Evolutionary conservation across 2,113 vertebrate species (phyloP).

Genomic region (Ptilonorhynchus violaceus): DNA sequence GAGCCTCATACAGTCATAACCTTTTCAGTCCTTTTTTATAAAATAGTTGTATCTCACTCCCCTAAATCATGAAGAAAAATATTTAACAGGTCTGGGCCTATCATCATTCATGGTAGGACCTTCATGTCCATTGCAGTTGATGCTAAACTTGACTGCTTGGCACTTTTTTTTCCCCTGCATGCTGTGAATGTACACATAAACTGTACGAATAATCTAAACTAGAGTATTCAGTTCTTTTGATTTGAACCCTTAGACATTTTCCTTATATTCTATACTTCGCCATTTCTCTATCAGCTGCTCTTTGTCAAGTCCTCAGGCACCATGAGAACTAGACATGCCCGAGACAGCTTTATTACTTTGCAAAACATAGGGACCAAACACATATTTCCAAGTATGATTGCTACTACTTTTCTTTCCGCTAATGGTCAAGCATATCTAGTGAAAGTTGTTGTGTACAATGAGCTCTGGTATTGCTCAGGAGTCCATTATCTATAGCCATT

Average conservation of each 20-base stretch:
- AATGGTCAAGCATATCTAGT: neutral
- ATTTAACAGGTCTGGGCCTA: constrained; percentile 2
- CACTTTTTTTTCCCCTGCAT: neutral
- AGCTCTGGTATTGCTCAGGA: constrained; percentile 23
- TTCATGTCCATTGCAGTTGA: neutral
- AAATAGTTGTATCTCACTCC: constrained; percentile 1
- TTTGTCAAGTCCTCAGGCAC: neutral
- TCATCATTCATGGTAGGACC: neutral
- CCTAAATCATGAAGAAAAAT: constrained; percentile 21
- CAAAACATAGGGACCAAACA: neutral
- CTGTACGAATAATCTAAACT: neutral
- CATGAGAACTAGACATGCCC: neutral
- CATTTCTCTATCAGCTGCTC: neutral
- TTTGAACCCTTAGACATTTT: neutral
- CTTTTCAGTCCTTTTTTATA: neutral
- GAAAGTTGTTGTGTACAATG: neutral
- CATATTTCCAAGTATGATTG: constrained; percentile 9
- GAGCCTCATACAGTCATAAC: constrained; percentile 18
- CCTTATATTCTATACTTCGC: neutral
- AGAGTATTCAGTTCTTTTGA: neutral
- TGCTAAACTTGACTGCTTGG: neutral
- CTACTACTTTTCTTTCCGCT: neutral
- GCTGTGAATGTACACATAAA: neutral
- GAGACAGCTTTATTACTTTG: constrained; percentile 14
- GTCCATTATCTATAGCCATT: neutral